Evolutionary conservation across 2,888 invertebrate species (phyloP), one percentile per base, ranked within the genome.

Genomic region (Agrotis ipsilon): DNA sequence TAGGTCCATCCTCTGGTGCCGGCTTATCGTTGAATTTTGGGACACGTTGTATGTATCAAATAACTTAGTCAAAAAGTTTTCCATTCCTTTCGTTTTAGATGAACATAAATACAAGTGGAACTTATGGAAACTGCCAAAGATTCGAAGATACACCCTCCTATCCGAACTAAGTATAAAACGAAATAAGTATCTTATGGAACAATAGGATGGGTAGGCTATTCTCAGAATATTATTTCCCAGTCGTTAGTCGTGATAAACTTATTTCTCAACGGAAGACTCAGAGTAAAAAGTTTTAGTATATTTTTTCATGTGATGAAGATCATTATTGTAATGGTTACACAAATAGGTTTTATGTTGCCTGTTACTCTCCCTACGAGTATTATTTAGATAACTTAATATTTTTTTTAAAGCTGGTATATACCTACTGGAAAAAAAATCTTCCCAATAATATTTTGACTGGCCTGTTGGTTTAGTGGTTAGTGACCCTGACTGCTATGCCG

Each of bases 191-290:
- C 6, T 51, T 32, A 46, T 11, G 18, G 24, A 32, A 65, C 57
- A 61, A 71, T 27, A 21, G 2, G 2, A 13, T 2, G 24, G 7
- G 46, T 3, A 13, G n/a, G 13, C 9, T 68, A 46, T 57, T 61
- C 32, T 57, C n/a, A 19, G 51, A 57, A 52, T 59, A 68, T 72
- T 51, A 39, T 60, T 48, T 58, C 48, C 51, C 18, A 7, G 39
- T 57, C n/a, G 5, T 19, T 18, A 11, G 27, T 57, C 16, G 11
- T 19, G 21, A 51, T 16, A 7, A 76, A 71, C 57, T 72, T 78
- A 21, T 64, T 68, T 59, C 48, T 24, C 32, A 13, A 18, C 24
- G 7, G 58, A 21, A 11, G 51, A 32, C 48, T n/a, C 9, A 39
- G 24, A 51, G 49, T 49, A 62, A 54, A 70, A 52, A 49, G 9